Base-by-base conservation (phyloP, 2,113 vertebrate genomes). In the Platichthys stellatus region DNA sequence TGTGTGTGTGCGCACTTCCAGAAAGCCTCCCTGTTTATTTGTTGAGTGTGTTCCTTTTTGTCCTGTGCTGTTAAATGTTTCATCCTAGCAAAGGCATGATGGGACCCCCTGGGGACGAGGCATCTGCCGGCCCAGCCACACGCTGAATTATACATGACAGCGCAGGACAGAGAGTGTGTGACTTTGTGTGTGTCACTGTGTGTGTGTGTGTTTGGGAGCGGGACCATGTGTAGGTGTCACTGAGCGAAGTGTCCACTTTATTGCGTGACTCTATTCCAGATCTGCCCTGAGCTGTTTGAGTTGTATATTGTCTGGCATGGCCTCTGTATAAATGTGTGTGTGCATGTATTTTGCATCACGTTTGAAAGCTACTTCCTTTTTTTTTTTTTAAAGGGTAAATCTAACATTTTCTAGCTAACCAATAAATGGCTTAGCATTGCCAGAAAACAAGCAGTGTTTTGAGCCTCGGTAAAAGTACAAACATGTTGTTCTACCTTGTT, bases 41-140 rank as follows among this genome's bases (percentile, higher is more conserved):
- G 88, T 86, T 86, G 90, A 91, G 90, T 73, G 31, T 90, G 88
- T 89, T 93, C 92, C 92, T 93, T 93, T 94, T 94, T 94, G 94
- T 94, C 94, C 90, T 91, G 85, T 85, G 85, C 92, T 93, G 89
- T 90, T 95, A 92, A 94, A 95, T 94, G 91, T 94, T 95, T 95
- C 83, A 95, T 94, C 77, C 80, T 80, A 69, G 83, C 85, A 83
- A 86, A 87, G 89, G 89, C 86, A 90, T 76, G 88, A 88, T 89
- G 92, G 80, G 82, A 90, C 91, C 90, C 86, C 88, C 92, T 72
- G 77, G 91, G 88, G 93, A 92, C 59, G 76, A 85, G 86, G 89
- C 90, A 90, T 91, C 93, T 92, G 92, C 87, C 90, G 74, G 85
- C 91, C 84, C 51, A 60, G 87, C 89, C 89, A 86, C 87, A 88